Percentiles rank a stretch among this genome's conserved stretches.
phyloP scores from a whole-genome alignment of 2,797 vertebrate genomes.

The Sebastiscus albofasciatus region DNA sequence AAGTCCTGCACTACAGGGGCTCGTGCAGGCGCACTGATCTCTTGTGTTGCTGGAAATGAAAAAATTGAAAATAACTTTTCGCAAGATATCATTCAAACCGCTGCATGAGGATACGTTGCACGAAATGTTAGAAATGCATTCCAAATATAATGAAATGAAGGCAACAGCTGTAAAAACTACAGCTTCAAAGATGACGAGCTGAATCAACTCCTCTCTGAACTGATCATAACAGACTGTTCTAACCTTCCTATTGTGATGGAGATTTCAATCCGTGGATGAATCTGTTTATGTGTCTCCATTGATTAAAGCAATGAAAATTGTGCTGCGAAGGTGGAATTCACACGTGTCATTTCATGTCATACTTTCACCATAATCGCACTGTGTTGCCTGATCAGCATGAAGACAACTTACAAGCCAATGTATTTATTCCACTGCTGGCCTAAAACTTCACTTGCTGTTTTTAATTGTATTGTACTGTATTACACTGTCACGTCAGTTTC shows the following conservation, averaged over 20 bases:
- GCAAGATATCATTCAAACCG: too few species aligned
- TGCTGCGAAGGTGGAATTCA: background rate
- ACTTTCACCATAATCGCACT: too few species aligned
- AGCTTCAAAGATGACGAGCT: background rate
- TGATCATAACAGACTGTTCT: background rate
- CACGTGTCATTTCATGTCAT: too few species aligned
- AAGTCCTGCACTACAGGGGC: too few species aligned
- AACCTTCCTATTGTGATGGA: background rate
- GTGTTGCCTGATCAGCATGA: background rate
- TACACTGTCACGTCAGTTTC: background rate
- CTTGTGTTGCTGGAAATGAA: too few species aligned
- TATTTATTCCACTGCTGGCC: background rate
- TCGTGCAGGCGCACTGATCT: too few species aligned
- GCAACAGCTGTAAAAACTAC: background rate
- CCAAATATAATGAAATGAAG: background rate
- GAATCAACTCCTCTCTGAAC: background rate
- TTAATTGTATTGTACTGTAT: background rate
- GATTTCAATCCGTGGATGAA: too few species aligned
- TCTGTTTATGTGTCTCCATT: background rate
- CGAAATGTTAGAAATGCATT: background rate
- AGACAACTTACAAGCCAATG: background rate
- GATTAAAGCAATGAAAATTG: background rate
- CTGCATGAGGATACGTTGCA: background rate
- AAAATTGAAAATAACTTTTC: too few species aligned
- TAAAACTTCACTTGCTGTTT: background rate